Conservation (phyloP, 2,888 invertebrate genomes). For the Pammene fasciana region DNA sequence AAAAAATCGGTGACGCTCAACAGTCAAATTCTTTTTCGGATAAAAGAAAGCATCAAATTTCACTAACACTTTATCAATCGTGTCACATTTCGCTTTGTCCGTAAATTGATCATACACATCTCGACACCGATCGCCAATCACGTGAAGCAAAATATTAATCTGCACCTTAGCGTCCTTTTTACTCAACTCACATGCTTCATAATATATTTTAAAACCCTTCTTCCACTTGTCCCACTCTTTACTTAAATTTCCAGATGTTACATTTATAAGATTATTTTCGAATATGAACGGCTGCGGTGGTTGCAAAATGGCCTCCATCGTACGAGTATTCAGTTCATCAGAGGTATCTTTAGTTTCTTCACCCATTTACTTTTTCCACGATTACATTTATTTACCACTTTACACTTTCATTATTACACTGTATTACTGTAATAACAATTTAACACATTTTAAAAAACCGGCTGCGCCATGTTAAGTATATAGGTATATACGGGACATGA, state of each 20-base stretch:
- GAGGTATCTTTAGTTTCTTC: no score
- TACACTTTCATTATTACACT: not conserved
- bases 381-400: not conserved
- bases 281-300: conserved; percentile 41
- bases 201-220: conserved; percentile 42
- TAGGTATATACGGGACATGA: not conserved
- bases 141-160: conserved; percentile 43
- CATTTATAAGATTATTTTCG: conserved; percentile 35
- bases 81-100: conserved; percentile 7
- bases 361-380: no score
- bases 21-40: conserved; percentile 45
- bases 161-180: conserved; percentile 40
- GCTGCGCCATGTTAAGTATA: not conserved
- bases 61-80: conserved; percentile 33
- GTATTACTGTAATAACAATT: not conserved
- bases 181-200: conserved; percentile 42
- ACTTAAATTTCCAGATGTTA: conserved; percentile 42
- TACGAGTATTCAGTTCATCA: no score
- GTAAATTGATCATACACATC: conserved; percentile 43
- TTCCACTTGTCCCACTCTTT: conserved; percentile 42
- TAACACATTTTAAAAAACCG: not conserved
- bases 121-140: conserved; percentile 43
- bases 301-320: conserved; percentile 13
- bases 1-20: conserved; percentile 45
- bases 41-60: conserved; percentile 44